Base-by-base conservation (phyloP, 2,113 vertebrate species). In the Myotis brandtii region DNA sequence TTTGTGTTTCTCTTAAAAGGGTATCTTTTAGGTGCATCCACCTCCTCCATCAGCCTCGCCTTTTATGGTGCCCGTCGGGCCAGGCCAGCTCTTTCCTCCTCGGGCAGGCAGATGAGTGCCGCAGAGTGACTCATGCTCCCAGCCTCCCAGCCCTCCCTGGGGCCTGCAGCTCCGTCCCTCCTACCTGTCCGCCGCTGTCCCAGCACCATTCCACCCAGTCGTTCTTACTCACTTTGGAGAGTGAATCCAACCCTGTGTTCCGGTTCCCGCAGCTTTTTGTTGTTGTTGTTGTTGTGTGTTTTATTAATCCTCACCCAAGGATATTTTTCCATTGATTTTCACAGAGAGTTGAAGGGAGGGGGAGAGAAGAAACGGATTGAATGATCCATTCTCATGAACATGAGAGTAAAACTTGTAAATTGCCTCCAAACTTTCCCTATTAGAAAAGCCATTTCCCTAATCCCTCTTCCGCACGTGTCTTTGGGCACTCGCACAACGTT, bases 41-140 rank as follows among this genome's bases (percentile, higher is more conserved):
- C 54, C 46, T 54, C 79, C 83, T 85, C 54, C 32, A 5, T 10
- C 91, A 46, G 75, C 72, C 21, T 97, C 2, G 64, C 97, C 97
- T 97, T 97, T 97, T 97, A 97, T 97, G 97, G 96, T 94, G 56
- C 59, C 90, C 13, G 0, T 21, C 5, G 46, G 70, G 59, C 75
- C 30, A n/a, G 59, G 37, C 76, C 21, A 0, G 62, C 73, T 88
- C 86, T 50, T 52, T 84, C 25, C 86, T 81, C 86, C 59, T 32
- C 1, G 34, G 70, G 27, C 94, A 30, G 85, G 87, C 64, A 52
- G 81, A 86, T 30, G 2, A 48, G 77, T 37, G 62, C 83, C 11
- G 2, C 11, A 0, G 27, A 20, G 67, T 97, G 96, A 96, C 59
- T 92, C 92, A 93, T 0, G 25, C 92, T 7, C 56, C 0, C 0